Evolutionary conservation across 2,113 vertebrate genomes (phyloP).

Genomic region (Eolophus roseicapilla): DNA sequence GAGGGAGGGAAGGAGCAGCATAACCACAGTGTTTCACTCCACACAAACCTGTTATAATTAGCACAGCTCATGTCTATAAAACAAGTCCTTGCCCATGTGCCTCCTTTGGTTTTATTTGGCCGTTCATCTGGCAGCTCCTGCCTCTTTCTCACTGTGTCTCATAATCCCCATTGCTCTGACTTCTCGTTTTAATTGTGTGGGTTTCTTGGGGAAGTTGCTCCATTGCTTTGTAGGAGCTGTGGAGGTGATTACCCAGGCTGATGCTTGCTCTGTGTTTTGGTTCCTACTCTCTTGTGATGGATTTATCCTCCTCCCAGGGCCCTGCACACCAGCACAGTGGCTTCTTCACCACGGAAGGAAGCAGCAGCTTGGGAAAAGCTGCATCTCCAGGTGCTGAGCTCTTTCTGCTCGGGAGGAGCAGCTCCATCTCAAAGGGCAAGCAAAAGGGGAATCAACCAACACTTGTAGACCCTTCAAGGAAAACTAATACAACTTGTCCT

Average conservation of each 20-base stretch:
- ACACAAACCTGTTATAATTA: rapidly evolving
- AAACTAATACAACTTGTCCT: background rate
- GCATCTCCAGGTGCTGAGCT: rapidly evolving
- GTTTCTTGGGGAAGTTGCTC: background rate
- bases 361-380: background rate
- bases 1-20: background rate
- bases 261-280: rapidly evolving
- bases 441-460: background rate
- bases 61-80: background rate
- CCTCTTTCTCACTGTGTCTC: background rate
- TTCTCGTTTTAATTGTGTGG: rapidly evolving
- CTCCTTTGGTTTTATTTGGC: background rate
- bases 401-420: background rate
- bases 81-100: background rate
- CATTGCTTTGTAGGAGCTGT: background rate
- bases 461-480: background rate
- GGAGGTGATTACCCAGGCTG: background rate
- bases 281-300: background rate
- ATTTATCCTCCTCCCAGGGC: rapidly evolving
- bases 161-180: background rate
- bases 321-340: background rate
- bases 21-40: background rate
- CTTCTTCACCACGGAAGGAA: background rate
- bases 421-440: background rate
- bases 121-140: background rate